Evolutionary conservation across 2,888 invertebrate species (phyloP).

Genomic region (Zygaena filipendulae): DNA sequence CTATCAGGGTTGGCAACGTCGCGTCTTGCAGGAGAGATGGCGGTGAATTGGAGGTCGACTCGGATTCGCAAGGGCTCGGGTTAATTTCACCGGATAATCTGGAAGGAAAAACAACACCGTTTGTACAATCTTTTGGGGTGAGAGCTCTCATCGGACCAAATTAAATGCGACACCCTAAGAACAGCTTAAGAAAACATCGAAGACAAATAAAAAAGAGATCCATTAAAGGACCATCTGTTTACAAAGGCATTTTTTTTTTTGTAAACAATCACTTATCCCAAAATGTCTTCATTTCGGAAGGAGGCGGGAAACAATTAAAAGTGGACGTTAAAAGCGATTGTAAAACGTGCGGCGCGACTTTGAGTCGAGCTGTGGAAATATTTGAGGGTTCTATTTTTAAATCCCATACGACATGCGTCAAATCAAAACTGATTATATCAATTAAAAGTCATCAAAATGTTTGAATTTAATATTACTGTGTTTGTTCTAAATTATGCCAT

Average conservation of each 20-base stretch:
- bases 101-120: slow-evolving; percentile 23
- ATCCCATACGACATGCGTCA: too few relatives aligned
- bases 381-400: too few relatives aligned
- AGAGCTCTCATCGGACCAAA: slow-evolving; percentile 5
- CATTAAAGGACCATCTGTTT: slow-evolving; percentile 28
- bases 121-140: not conserved
- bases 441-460: too few relatives aligned
- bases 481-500: slow-evolving; percentile 44
- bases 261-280: slow-evolving; percentile 27
- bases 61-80: slow-evolving; percentile 70
- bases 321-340: slow-evolving; percentile 14
- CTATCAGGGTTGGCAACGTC: slow-evolving; percentile 51
- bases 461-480: too few relatives aligned
- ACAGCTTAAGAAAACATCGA: slow-evolving; percentile 25
- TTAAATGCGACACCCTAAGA: slow-evolving; percentile 20
- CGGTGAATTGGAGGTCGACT: slow-evolving; percentile 72
- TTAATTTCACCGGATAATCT: slow-evolving; percentile 59
- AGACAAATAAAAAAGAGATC: slow-evolving; percentile 26
- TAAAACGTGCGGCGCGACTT: too few relatives aligned
- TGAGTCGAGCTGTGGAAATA: too few relatives aligned
- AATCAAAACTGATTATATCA: slow-evolving; percentile 30
- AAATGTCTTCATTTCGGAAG: slow-evolving; percentile 41
- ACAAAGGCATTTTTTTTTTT: slow-evolving; percentile 26
- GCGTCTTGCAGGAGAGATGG: slow-evolving; percentile 55
- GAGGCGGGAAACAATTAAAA: slow-evolving; percentile 22